Evolutionary conservation across 2,797 vertebrate species (phyloP).

Genomic region (Pangasius macronema): DNA sequence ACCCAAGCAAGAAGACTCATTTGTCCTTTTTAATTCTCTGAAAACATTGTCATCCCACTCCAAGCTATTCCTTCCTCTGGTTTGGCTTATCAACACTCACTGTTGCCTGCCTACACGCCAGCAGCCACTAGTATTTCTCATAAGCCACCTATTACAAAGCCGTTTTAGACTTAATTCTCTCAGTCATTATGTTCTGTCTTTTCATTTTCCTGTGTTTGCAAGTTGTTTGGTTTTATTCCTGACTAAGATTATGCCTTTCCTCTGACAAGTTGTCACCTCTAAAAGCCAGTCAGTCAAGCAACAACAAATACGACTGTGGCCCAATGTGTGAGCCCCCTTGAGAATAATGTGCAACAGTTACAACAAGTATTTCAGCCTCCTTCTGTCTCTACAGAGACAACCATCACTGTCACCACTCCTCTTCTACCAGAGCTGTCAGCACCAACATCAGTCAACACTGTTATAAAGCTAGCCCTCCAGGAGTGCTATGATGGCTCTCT

Average conservation of each 20-base stretch:
- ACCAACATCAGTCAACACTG: slow-evolving; percentile 15
- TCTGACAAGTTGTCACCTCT: neutral
- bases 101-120: neutral
- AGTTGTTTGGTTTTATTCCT: neutral
- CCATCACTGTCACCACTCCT: slow-evolving; percentile 27
- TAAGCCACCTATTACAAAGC: neutral
- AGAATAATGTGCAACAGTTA: slow-evolving; percentile 5
- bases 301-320: neutral
- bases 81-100: no score
- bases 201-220: neutral
- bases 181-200: neutral
- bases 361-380: slow-evolving; percentile 3
- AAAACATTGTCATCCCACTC: neutral
- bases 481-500: slow-evolving; percentile 10
- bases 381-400: slow-evolving; percentile 7
- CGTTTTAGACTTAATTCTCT: neutral
- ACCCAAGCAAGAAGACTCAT: neutral
- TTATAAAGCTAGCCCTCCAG: slow-evolving; percentile 15
- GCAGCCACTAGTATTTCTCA: neutral
- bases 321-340: neutral
- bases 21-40: neutral
- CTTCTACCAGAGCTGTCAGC: slow-evolving; percentile 17
- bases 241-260: slow-evolving; percentile 1
- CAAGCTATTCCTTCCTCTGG: neutral
- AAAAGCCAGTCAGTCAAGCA: slow-evolving; percentile 4